phyloP scores from a whole-genome alignment of 2,888 invertebrate species.

The Limnephilus rhombicus region DNA sequence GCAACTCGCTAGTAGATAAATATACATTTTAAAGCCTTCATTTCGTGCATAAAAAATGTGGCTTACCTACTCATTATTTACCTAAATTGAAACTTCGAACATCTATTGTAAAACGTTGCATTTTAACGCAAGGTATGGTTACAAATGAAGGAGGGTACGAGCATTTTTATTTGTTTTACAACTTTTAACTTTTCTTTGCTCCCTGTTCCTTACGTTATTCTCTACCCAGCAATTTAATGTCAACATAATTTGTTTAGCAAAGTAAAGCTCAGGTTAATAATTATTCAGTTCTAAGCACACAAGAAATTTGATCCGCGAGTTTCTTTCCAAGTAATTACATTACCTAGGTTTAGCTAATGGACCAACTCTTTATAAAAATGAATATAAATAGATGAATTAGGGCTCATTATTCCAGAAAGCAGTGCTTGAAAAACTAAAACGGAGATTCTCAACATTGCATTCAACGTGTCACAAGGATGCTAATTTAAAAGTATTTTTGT shows the following conservation, averaged over 20 bases:
- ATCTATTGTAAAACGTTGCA: no score
- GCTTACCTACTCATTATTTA: no score
- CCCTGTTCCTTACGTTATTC: neutral
- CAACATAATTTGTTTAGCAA: neutral
- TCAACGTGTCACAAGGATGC: no score
- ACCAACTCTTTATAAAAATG: constrained; percentile 59
- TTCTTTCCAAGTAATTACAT: neutral
- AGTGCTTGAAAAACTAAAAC: neutral
- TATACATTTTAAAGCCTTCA: no score
- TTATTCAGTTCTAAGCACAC: constrained; percentile 11
- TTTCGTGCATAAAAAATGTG: no score
- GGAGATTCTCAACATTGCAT: constrained; percentile 10
- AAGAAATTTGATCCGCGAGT: constrained; percentile 22
- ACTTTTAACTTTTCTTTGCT: neutral
- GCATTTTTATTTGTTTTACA: neutral
- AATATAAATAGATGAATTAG: constrained; percentile 62
- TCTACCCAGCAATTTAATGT: neutral
- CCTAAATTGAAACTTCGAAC: no score
- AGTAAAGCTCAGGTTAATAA: constrained; percentile 1
- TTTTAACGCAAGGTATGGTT: no score
- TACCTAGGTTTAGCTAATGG: constrained; percentile 4
- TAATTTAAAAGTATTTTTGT: no score
- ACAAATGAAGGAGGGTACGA: neutral
- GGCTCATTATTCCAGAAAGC: constrained; percentile 56
- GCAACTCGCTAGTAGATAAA: no score